These are phyloP conservation scores for Scaptomyza tumidula DNA, from an alignment of 2,888 invertebrate species.

Conservation along the genomic window DNA sequence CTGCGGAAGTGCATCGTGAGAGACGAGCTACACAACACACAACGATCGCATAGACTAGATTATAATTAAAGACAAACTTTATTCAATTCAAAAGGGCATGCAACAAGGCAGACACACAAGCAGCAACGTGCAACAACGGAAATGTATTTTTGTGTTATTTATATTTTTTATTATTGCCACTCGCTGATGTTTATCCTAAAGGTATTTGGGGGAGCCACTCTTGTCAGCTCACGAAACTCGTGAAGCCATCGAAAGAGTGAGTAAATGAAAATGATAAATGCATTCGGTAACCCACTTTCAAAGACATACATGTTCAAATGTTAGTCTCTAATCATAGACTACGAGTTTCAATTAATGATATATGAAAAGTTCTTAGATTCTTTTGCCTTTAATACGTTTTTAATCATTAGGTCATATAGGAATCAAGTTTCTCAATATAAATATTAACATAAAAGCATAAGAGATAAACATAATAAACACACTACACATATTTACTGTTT, in stretches of 20 bases:
- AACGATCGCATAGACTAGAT: slow-evolving; percentile 34
- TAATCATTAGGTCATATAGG: background rate
- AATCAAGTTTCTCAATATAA: background rate
- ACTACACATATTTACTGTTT: too few species aligned
- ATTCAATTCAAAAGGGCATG: slow-evolving; percentile 60
- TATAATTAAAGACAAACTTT: slow-evolving; percentile 46
- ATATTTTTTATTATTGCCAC: slow-evolving; percentile 12
- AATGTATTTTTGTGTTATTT: slow-evolving; percentile 42
- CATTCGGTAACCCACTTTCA: slow-evolving; percentile 27
- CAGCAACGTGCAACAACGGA: slow-evolving; percentile 61
- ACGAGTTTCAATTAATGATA: background rate
- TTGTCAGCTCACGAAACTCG: slow-evolving; percentile 27
- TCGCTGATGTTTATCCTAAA: slow-evolving; percentile 34
- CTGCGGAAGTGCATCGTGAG: slow-evolving; percentile 52
- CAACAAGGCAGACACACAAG: slow-evolving; percentile 18
- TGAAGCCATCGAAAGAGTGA: slow-evolving; percentile 6
- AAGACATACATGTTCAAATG: background rate
- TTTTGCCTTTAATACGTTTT: background rate
- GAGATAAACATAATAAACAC: too few species aligned
- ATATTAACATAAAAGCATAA: too few species aligned
- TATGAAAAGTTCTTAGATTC: slow-evolving; percentile 1
- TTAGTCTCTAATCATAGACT: background rate
- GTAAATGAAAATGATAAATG: slow-evolving; percentile 1
- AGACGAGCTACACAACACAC: slow-evolving; percentile 18
- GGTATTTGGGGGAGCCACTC: slow-evolving; percentile 8